Evolutionary conservation across 2,797 vertebrate genomes (phyloP).

Genomic region (Leptatherina wallacei): DNA sequence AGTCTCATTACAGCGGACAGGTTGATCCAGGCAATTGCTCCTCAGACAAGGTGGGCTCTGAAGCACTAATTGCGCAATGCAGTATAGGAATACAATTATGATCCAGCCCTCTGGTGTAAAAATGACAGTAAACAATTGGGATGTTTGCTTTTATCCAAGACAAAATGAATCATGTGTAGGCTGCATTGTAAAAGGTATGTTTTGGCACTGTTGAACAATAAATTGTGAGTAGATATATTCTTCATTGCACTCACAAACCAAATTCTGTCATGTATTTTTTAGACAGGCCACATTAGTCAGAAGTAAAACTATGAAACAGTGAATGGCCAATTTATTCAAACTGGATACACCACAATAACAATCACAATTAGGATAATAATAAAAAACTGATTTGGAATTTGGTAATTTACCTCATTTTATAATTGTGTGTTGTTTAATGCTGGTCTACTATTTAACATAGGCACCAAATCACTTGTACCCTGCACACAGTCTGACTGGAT

Average conservation of each 20-base stretch:
- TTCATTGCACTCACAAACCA: conserved; percentile 21
- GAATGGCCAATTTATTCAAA: conserved; percentile 36
- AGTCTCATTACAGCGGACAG: conserved; percentile 71
- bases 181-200: conserved; percentile 6
- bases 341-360: conserved; percentile 26
- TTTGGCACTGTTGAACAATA: conserved; percentile 11
- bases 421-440: conserved; percentile 43
- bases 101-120: conserved; percentile 29
- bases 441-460: conserved; percentile 47
- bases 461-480: conserved; percentile 51
- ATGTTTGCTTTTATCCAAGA: conserved; percentile 18
- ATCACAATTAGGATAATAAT: conserved; percentile 42
- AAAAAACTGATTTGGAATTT: conserved; percentile 39
- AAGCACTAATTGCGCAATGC: conserved; percentile 56
- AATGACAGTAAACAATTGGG: conserved; percentile 23
- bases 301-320: conserved; percentile 31
- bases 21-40: conserved; percentile 73
- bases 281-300: conserved; percentile 38
- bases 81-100: conserved; percentile 41
- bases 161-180: conserved; percentile 13
- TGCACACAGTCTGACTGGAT: conserved; percentile 30
- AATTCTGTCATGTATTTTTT: conserved; percentile 24
- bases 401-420: conserved; percentile 30
- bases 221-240: conserved; percentile 5
- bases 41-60: conserved; percentile 57